Conservation (phyloP, 2,888 invertebrate species). For the Periphyllus acericola region DNA sequence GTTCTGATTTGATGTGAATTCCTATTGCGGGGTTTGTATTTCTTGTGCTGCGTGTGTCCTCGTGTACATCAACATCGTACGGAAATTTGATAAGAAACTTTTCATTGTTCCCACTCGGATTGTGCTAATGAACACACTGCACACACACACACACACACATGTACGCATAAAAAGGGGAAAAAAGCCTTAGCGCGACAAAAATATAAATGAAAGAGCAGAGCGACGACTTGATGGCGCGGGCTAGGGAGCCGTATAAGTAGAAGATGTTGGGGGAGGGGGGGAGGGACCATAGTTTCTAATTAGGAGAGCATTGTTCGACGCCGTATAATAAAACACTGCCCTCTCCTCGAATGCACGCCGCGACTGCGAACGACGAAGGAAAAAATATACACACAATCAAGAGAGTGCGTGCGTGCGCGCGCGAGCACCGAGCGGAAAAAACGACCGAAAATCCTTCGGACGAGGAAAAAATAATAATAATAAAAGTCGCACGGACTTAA, state of each 20-base stretch:
- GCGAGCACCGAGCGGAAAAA: slow-evolving; percentile 6
- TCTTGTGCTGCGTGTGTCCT: background rate
- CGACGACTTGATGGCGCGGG: background rate
- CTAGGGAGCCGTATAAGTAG: background rate
- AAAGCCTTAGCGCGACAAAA: background rate
- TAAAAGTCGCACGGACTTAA: background rate
- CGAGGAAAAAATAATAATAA: background rate
- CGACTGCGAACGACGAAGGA: no score
- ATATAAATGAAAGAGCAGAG: background rate
- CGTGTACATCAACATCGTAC: background rate
- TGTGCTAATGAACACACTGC: background rate
- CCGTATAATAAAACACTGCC: slow-evolving; percentile 3
- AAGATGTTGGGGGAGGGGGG: background rate
- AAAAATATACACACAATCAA: background rate
- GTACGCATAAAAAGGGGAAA: background rate
- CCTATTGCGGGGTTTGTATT: background rate
- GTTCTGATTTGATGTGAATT: no score
- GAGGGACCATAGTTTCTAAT: slow-evolving; percentile 30
- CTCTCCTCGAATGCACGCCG: background rate
- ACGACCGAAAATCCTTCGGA: slow-evolving; percentile 32
- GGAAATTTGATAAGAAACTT: slow-evolving; percentile 1
- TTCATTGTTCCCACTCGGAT: background rate
- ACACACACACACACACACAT: no score
- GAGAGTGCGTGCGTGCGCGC: background rate
- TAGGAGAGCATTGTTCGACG: slow-evolving; percentile 34